Evolutionary conservation across 2,797 vertebrate genomes (phyloP).

Genomic region (Chelon labrosus): DNA sequence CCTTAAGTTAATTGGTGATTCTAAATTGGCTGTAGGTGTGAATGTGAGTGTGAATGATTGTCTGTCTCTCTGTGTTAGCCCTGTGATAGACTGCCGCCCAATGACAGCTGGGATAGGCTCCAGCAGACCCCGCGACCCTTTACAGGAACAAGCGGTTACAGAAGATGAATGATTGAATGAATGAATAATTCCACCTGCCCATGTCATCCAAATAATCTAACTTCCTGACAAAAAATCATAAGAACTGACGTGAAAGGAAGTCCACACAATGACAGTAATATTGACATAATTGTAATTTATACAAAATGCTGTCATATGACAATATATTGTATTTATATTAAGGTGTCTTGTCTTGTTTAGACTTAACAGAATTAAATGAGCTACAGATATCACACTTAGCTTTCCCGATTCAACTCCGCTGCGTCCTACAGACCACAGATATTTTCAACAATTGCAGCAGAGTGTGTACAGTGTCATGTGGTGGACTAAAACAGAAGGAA

Average conservation of each 20-base stretch:
- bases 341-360: not conserved
- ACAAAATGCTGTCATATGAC: not conserved
- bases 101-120: no score
- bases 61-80: no score
- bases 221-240: not conserved
- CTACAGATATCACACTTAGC: not conserved
- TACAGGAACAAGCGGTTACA: no score
- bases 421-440: constrained; percentile 6
- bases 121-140: no score
- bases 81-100: no score
- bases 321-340: not conserved
- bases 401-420: constrained; percentile 21
- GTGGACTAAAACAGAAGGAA: constrained; percentile 32
- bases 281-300: not conserved
- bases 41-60: no score
- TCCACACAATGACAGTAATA: not conserved
- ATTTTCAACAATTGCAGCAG: constrained; percentile 19
- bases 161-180: no score
- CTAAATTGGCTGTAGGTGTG: no score
- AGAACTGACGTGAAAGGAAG: not conserved
- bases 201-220: no score
- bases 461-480: constrained; percentile 1
- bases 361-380: not conserved
- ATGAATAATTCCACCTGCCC: no score
- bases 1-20: no score